Evolutionary conservation across 2,888 invertebrate genomes (phyloP), one percentile per base, ranked within the genome.

Genomic region (Parthenolecanium corni): DNA sequence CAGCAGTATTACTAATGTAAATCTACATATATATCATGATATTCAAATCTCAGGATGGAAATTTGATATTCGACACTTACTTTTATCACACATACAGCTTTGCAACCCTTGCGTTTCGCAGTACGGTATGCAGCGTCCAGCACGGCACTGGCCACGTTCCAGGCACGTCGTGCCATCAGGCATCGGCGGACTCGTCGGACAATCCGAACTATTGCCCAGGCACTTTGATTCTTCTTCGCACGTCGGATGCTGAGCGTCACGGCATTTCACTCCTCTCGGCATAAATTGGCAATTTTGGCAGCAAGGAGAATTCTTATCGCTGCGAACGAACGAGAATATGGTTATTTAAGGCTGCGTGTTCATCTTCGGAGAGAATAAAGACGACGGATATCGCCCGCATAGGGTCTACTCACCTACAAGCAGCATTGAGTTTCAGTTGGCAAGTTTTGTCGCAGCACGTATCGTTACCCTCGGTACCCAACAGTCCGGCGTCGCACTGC

Each of bases 21-120:
- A n/a, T n/a, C n/a, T n/a, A n/a, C n/a, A n/a, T n/a, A n/a, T n/a
- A n/a, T n/a, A n/a, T n/a, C n/a, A n/a, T n/a, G n/a, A n/a, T n/a
- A n/a, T n/a, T n/a, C n/a, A n/a, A n/a, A n/a, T n/a, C n/a, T n/a
- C n/a, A n/a, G n/a, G n/a, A n/a, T n/a, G n/a, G n/a, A n/a, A n/a
- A n/a, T n/a, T 21, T 25, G 20, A 3, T 1, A 25, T 12, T n/a
- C 38, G 16, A 31, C 44, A 73, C 81, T 73, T 75, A 89, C 89
- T 86, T 69, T 88, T 86, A 72, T 94, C 93, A 74, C 96, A 96
- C 88, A 95, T 93, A 79, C 96, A 96, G 73, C 93, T 92, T 73
- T 89, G 89, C 72, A 89, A 78, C 54, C 86, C 88, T 73, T 90
- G 89, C 18, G 90, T 91, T 77, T 96, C 93, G 74, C 96, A 97